Base-by-base conservation (phyloP, 2,797 vertebrate species). In the Sus cebifrons region DNA sequence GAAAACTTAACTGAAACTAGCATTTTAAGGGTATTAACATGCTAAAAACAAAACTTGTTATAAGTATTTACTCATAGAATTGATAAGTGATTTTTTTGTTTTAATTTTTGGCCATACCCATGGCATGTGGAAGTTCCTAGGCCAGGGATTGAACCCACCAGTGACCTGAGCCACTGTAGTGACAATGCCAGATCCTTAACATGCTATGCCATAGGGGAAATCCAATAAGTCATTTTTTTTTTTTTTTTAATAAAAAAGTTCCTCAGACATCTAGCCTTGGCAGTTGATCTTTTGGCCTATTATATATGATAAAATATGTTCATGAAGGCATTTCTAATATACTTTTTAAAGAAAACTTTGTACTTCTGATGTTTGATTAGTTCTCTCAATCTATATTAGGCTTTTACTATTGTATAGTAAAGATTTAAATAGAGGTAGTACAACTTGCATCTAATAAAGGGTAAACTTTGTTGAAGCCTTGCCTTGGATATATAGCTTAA, bases 381-480 rank as follows among this genome's bases (percentile, higher is more conserved):
- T 58, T 74, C 20, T 11, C 17, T 94, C 81, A 71, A 6, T 95
- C 16, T 77, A 32, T 73, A 8, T 78, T 73, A 82, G 7, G 23
- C 25, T 88, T 97, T 90, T 71, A 40, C 11, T 89, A 56, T 5
- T 49, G 2, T 83, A 27, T 54, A 56, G 7, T 32, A 79, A 94
- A 94, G 20, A 25, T 86, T 89, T 86, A 91, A 62, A 62, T 60
- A 54, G 12, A 86, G 70, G 13, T 92, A 54, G 25, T 84, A n/a
- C 4, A 58, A 5, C 18, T 16, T 88, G 17, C 23, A 64, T 88
- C 92, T 87, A 56, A 54, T 78, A 75, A 86, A 87, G 4, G 29
- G 67, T 92, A 91, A 49, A 71, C 60, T 13, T 88, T 83, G 87
- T 86, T 85, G 15, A 90, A 92, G 67, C 27, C 21, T 86, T 92